phyloP scores from a whole-genome alignment of 2,113 vertebrate genomes.

The Dasyornis broadbenti region DNA sequence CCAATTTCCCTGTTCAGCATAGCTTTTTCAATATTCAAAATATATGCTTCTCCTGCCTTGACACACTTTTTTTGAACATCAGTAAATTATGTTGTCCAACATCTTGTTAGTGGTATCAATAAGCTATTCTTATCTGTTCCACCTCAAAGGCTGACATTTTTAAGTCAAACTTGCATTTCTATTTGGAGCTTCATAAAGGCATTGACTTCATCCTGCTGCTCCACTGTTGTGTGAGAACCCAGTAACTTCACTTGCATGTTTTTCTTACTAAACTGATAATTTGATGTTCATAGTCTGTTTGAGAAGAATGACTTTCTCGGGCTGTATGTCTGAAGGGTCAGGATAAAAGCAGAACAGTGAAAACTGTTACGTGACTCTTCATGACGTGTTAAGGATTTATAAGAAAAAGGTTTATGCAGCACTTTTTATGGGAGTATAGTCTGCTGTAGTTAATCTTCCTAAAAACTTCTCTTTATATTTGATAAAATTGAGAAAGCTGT shows the following conservation, averaged over 20 bases:
- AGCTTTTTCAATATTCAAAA: background rate
- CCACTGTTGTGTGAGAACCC: background rate
- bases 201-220: background rate
- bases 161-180: background rate
- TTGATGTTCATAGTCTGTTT: background rate
- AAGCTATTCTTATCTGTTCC: background rate
- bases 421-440: background rate
- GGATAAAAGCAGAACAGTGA: background rate
- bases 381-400: background rate
- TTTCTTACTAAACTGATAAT: background rate
- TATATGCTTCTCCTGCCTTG: background rate
- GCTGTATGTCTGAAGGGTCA: background rate
- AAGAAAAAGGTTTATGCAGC: background rate
- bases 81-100: background rate
- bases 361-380: background rate
- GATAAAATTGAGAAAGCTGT: background rate
- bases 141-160: background rate
- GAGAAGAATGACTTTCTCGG: background rate
- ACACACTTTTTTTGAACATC: background rate
- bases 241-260: background rate
- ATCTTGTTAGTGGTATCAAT: background rate
- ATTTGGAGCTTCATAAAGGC: background rate
- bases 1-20: background rate
- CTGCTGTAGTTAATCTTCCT: background rate
- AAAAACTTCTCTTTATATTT: background rate